Base-by-base conservation (phyloP, 2,797 vertebrate species). In the Melanotaenia pygmaea region DNA sequence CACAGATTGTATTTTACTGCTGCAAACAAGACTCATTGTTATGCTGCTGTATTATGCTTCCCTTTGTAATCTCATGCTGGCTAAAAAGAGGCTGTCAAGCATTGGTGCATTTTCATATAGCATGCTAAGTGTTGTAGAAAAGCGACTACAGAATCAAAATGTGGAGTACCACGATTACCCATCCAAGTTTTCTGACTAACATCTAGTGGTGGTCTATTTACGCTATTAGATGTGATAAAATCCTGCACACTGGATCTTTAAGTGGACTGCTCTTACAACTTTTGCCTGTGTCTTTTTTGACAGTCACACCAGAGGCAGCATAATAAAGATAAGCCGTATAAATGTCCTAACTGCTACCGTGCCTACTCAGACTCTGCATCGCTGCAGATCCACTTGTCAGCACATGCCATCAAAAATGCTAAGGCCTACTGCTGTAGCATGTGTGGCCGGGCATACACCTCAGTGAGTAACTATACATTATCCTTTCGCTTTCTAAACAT, bases 321-420 rank as follows among this genome's bases (percentile, higher is more conserved):
- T 96, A 99, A 99, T 92, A 99, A 99, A 96, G 98, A 99, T 92
- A 99, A 99, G 87, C 98, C 98, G 80, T 99, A 99, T 90, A 99
- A 99, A 93, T 99, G 98, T 96, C 98, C 98, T 24, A 99, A 99
- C 95, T 99, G 98, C 93, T 99, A 99, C 94, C 96, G 98, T 88
- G 97, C 98, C 58, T 99, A 99, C 93, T 96, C 97, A 1, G 98
- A 99, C 94, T 99, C 98, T 0, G 97, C 98, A 54, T 99, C 98
- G 30, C 94, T 99, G 91, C 98, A 99, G 95, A 99, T 99, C 93
- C 98, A 99, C 93, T 95, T 99, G 88, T 99, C 98, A 0, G 97
- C 97, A 0, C 98, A 99, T 1, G 98, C 97, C 85, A 96, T 99
- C 94, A 99, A 99, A 89, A 98, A 99, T n/a, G 97, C 98, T 80